Evolutionary conservation across 2,113 vertebrate species (phyloP).

Genomic region (Addax nasomaculatus): DNA sequence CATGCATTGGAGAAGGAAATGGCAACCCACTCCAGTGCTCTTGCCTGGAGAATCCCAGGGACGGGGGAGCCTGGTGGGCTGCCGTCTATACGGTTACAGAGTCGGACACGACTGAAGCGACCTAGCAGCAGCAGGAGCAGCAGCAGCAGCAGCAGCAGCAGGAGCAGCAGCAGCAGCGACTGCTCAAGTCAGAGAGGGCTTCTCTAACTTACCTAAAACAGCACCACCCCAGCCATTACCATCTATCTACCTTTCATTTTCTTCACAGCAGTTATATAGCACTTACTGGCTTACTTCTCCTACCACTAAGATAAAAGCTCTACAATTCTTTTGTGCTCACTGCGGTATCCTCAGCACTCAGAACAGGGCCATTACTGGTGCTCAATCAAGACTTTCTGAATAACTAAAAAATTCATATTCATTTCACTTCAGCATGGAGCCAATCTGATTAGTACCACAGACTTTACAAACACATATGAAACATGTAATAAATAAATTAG

Average conservation of each 20-base stretch:
- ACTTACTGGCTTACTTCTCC: not conserved
- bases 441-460: not conserved
- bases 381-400: not conserved
- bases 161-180: not conserved
- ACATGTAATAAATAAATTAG: not conserved
- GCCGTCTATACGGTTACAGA: too few relatives aligned
- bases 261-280: not conserved
- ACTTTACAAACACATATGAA: slow-evolving; percentile 2
- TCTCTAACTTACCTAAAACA: not conserved
- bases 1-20: too few relatives aligned
- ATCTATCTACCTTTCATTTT: not conserved
- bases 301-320: not conserved
- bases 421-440: slow-evolving; percentile 27
- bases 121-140: not conserved
- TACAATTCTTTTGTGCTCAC: not conserved
- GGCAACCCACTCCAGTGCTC: too few relatives aligned
- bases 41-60: too few relatives aligned
- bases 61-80: too few relatives aligned
- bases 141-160: not conserved
- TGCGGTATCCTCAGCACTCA: not conserved
- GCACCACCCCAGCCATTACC: not conserved
- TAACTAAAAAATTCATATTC: not conserved
- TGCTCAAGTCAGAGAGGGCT: not conserved
- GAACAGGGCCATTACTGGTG: not conserved
- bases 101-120: too few relatives aligned